phyloP scores from a whole-genome alignment of 2,797 vertebrate species.

The Helicolenus hilgendorfi region DNA sequence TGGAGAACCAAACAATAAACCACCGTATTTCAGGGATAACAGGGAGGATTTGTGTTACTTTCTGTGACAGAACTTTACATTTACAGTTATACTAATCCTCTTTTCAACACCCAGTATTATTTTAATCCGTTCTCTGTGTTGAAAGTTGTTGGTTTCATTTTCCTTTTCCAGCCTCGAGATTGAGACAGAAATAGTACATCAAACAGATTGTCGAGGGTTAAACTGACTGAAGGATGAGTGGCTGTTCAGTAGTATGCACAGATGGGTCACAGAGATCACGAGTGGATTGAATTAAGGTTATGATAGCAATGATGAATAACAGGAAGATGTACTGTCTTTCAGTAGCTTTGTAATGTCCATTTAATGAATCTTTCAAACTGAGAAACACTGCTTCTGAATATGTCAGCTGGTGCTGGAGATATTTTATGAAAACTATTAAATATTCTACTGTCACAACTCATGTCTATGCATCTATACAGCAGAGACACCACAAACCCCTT shows the following conservation, averaged over 20 bases:
- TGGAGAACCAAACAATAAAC: neutral
- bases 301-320: neutral
- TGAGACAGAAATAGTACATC: slow-evolving; percentile 13
- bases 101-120: neutral
- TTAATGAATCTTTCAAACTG: neutral
- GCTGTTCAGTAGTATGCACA: neutral
- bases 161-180: neutral
- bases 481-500: neutral
- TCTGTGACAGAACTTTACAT: neutral
- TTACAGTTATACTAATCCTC: neutral
- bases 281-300: slow-evolving; percentile 1
- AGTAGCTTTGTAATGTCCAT: neutral
- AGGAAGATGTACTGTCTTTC: neutral
- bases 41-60: neutral
- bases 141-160: neutral
- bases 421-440: neutral
- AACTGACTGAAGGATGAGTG: slow-evolving; percentile 10
- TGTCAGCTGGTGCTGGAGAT: neutral
- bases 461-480: neutral
- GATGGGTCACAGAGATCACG: slow-evolving; percentile 26
- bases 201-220: slow-evolving; percentile 11
- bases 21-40: neutral
- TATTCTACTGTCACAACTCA: neutral
- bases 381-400: neutral
- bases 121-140: neutral